These are phyloP conservation scores for Tridacna crocea DNA, from an alignment of 2,888 invertebrate genomes.

Conservation along the genomic window DNA sequence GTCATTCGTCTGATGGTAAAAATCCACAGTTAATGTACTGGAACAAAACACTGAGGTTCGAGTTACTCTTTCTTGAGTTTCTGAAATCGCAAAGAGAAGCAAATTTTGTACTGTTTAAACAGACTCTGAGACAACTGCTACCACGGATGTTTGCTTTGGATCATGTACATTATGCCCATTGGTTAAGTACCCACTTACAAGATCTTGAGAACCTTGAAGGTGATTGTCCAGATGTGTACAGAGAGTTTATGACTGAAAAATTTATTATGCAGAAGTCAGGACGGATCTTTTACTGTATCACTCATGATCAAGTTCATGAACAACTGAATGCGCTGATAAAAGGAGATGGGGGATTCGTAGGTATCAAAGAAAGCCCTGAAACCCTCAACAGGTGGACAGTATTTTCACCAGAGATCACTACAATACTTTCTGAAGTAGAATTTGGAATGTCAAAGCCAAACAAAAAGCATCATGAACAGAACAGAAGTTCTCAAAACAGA, in stretches of 20 bases:
- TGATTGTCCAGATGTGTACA: background rate
- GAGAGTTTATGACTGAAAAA: background rate
- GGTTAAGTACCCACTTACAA: background rate
- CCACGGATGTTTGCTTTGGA: constrained; percentile 65
- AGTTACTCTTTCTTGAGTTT: constrained; percentile 35
- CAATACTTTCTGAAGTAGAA: constrained; percentile 42
- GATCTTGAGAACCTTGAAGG: background rate
- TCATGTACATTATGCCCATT: constrained; percentile 21
- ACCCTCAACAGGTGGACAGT: constrained; percentile 69
- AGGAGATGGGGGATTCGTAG: constrained; percentile 44
- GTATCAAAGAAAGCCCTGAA: constrained; percentile 65
- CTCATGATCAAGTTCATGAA: background rate
- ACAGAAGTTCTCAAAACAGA: constrained; percentile 17
- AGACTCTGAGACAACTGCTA: constrained; percentile 41
- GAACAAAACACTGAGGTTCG: constrained; percentile 27
- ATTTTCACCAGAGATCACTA: constrained; percentile 63
- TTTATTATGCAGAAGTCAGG: background rate
- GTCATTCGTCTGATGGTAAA: background rate
- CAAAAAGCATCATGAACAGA: constrained; percentile 34
- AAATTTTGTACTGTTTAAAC: constrained; percentile 27
- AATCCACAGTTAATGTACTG: constrained; percentile 37
- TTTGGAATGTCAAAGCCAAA: too few relatives aligned
- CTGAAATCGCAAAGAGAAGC: constrained; percentile 30
- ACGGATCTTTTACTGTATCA: background rate
- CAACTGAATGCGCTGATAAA: background rate